Evolutionary conservation across 2,888 invertebrate species (phyloP), one percentile per base, ranked within the genome.

Genomic region (Aromia moschata): DNA sequence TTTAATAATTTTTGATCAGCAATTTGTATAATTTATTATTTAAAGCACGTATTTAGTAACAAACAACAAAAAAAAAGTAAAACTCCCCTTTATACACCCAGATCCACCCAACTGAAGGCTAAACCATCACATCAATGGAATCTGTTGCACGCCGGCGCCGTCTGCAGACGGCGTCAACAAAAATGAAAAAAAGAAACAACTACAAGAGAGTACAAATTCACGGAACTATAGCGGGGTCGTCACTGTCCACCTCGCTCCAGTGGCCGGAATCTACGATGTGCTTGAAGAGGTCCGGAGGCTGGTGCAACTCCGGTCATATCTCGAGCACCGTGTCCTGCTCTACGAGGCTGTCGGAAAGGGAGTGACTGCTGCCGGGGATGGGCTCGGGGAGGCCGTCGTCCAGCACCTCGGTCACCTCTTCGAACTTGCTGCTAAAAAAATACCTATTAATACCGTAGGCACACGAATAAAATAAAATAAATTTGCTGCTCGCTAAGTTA

Each of bases 281-380:
- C 65, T 71, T 74, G 64, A 73, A 76, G 46, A 76, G 65, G 58
- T 77, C 76, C 33, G 76, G 75, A 51, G 74, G 69, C 58, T 70
- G 73, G 60, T 78, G 76, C 16, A 76, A 61, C 67, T 78, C 76
- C 62, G 78, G 79, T 80, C 79, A 80, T 73, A 80, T 80, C 71
- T 80, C 79, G 64, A 79, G 74, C 44, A 79, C 73, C 12, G 76
- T 71, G 45, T 79, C 78, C 62, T 75, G 77, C 56, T 78, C 77
- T 15, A 68, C 74, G 53, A 79, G 65, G 69, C 77, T 77, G 61
- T 79, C 79, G 16, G 77, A 76, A n/a, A 79, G 69, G n/a, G 79
- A 79, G 56, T 78, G 77, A 53, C 79, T 79, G 65, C 79, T 79
- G 15, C 79, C 79, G 1, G 79, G 79, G 44, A 80, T 77, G 12